Base-by-base conservation (phyloP, 92 coral and sea anemone genomes). In the Palythoa heliodiscus region DNA sequence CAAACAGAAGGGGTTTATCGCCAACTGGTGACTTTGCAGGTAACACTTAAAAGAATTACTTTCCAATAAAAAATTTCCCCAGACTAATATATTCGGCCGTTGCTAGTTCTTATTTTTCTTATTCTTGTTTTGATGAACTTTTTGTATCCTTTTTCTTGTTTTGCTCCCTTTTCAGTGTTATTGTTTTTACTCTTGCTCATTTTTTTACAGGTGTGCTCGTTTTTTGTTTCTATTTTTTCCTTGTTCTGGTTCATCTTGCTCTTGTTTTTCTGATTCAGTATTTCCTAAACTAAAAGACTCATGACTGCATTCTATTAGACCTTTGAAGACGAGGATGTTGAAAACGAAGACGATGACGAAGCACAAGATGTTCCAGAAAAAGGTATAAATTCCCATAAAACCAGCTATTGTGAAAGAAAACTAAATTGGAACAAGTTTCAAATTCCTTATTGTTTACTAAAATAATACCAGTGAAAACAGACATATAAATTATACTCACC, bases 1-100 rank as follows among this genome's bases (percentile, higher is more conserved):
- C 91, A 91, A 40, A 86, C 76, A 22, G 93, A 94, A 47, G 98
- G 98, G 0, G 95, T 96, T 22, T 96, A 96, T 85, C 93, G 92
- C 40, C 93, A 90, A 69, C 93, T 96, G 14, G 98, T 96, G 53
- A 94, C 93, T 24, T 81, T 92, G 55, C 98, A 96, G 98, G 98
- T 80, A 64, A 47, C 22, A 25, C n/a, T 54, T 9, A n/a, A 58
- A 63, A 10, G 9, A 63, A 63, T 12, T 12, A 3, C 16, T 60
- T 60, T 60, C 16, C 3, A 22, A 19, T 15, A 60, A 60, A 14
- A 19, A 14, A 3, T 60, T 60, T 60, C 19, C 4, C 3, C 16
- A 16, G 20, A 16, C 16, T 15, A 14, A 16, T 2, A 3, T 12
- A 3, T 57, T 13, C 2, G 17, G 55, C 50, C 50, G 50, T 43